A percentile compares a stretch with the other conserved stretches of the same genome.
These are phyloP conservation scores for Xestoiulus laeticollis DNA, from an alignment of 2,888 invertebrate genomes.

Conservation along the genomic window DNA sequence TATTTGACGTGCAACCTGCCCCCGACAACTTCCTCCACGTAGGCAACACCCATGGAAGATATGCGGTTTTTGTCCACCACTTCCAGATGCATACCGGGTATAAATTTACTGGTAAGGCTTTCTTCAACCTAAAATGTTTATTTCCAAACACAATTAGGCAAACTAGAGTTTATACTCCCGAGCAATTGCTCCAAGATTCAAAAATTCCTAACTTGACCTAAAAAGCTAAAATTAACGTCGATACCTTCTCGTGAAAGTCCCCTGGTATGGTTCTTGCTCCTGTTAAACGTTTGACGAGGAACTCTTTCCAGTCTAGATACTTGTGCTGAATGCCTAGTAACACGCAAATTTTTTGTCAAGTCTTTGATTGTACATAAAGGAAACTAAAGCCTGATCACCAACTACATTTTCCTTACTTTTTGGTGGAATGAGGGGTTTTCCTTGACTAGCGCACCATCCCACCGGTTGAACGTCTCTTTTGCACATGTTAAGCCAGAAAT, in stretches of 20 bases:
- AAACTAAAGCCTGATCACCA: not conserved
- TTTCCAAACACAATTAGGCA: not conserved
- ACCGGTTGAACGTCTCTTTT: conserved; percentile 95
- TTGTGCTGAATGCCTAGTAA: conserved; percentile 84
- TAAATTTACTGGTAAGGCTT: conserved; percentile 62
- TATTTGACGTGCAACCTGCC: conserved; percentile 91
- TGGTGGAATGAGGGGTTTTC: conserved; percentile 94
- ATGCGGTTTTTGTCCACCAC: conserved; percentile 96
- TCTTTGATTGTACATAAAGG: not conserved
- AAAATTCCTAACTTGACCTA: not conserved
- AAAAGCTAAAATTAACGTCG: not conserved
- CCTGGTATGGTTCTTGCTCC: conserved; percentile 95
- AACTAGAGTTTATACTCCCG: not conserved
- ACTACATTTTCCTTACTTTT: conserved; percentile 69
- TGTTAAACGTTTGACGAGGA: conserved; percentile 87
- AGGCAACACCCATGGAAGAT: conserved; percentile 87
- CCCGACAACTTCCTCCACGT: conserved; percentile 88
- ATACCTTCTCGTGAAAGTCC: conserved; percentile 87
- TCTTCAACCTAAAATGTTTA: conserved; percentile 61
- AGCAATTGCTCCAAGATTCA: not conserved
- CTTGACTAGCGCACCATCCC: conserved; percentile 96
- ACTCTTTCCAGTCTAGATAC: conserved; percentile 96
- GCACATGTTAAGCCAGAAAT: conserved; percentile 97
- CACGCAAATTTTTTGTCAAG: conserved; percentile 56
- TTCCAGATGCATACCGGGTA: conserved; percentile 85